Conservation (phyloP, 2,888 invertebrate species). For the Adela reaumurella region DNA sequence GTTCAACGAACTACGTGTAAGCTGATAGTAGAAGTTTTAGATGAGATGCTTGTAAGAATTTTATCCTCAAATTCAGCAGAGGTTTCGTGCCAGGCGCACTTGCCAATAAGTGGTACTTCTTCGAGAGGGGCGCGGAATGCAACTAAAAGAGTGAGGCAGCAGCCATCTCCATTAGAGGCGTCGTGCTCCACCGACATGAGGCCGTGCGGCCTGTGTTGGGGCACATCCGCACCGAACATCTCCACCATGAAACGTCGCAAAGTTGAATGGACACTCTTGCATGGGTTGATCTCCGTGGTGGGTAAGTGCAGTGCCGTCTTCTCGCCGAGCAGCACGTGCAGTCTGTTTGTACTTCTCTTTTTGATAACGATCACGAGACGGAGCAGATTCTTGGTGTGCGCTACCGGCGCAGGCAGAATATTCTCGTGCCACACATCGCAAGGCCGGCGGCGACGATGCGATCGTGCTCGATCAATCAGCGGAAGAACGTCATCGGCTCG, state of each 20-base stretch:
- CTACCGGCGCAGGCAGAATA: conserved; percentile 65
- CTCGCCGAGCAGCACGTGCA: conserved; percentile 84
- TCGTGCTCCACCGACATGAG: conserved; percentile 72
- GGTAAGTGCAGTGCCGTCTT: conserved; percentile 81
- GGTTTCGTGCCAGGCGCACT: conserved; percentile 87
- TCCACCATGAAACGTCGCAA: conserved; percentile 87
- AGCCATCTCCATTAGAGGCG: conserved; percentile 60
- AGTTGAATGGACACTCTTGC: conserved; percentile 81
- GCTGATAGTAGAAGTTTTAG: conserved; percentile 74
- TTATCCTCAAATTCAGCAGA: conserved; percentile 64
- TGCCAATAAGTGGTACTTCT: conserved; percentile 81
- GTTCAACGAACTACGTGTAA: conserved; percentile 76
- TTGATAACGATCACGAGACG: conserved; percentile 77
- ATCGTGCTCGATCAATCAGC: conserved; percentile 73
- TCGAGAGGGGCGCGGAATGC: conserved; percentile 82
- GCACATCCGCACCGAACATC: conserved; percentile 83
- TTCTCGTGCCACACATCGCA: conserved; percentile 63
- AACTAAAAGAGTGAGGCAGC: conserved; percentile 77
- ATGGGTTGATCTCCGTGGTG: conserved; percentile 83
- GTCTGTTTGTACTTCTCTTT: conserved; percentile 75
- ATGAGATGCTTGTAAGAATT: conserved; percentile 63
- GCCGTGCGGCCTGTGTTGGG: conserved; percentile 80
- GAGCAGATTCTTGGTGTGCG: conserved; percentile 71
- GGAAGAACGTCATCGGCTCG: conserved; percentile 79
- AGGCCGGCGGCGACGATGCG: conserved; percentile 31